Conservation (phyloP, 2,113 vertebrate species). For the Chelonoidis abingdonii region DNA sequence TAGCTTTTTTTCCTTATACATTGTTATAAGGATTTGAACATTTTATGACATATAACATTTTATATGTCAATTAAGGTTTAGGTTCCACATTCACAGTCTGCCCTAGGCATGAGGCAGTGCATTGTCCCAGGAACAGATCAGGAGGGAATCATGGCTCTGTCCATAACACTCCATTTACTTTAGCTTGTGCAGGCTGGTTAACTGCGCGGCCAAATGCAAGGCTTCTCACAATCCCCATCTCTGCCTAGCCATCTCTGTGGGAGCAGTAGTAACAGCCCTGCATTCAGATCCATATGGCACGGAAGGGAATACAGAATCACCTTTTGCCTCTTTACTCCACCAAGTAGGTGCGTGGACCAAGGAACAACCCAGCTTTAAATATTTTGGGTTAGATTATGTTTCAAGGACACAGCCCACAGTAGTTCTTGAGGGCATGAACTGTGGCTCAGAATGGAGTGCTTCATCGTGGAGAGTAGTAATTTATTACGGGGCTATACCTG, state of each 20-base stretch:
- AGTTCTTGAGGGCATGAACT: neutral
- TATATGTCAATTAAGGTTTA: neutral
- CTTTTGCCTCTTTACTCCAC: accelerated
- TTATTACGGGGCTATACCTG: neutral
- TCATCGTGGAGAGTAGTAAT: neutral
- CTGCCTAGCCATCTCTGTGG: neutral
- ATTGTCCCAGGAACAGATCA: neutral
- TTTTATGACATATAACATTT: slow-evolving; percentile 27
- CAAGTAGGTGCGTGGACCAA: neutral
- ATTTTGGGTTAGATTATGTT: neutral
- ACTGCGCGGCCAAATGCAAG: neutral
- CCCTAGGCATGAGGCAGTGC: neutral
- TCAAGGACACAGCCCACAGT: neutral
- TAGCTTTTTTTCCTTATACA: slow-evolving; percentile 36
- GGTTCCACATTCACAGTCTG: slow-evolving; percentile 10
- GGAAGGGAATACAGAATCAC: neutral
- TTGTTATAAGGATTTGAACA: no score
- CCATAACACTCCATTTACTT: neutral
- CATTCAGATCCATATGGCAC: neutral
- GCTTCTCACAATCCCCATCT: neutral
- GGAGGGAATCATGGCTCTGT: neutral
- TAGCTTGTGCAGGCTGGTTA: neutral
- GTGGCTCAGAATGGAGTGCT: neutral
- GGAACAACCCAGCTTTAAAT: neutral
- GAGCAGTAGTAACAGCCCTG: neutral